Base-by-base conservation (phyloP, 2,888 invertebrate species). In the Saturnia pavonia region DNA sequence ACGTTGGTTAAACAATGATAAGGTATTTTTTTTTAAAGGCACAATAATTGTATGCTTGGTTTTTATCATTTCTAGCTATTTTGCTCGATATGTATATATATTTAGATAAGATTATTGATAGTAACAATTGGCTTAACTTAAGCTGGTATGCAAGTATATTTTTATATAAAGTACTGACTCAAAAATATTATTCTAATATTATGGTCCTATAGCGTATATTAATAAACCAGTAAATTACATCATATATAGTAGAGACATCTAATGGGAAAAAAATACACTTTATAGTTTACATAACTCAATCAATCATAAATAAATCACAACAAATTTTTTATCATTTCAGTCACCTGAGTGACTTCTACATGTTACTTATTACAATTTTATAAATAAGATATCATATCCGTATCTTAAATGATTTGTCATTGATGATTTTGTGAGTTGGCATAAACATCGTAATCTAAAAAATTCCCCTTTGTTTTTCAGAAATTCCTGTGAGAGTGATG, bases 401-500 rank as follows among this genome's bases (percentile, higher is more conserved):
- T 42, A 12, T 42, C 42, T n/a, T 42, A 66, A 42, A 22, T 8
- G 9, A 16, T n/a, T 12, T 16, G 6, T 42, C 40, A 27, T 66
- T n/a, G 8, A 19, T 66, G 4, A 42, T 42, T 6, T 34, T 34
- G 34, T n/a, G 34, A 40, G 14, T 8, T 6, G 25, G 14, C 25
- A 25, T 27, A 25, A 68, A 51, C 14, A 27, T 27, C 19, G 34
- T 68, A 43, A 16, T 67, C 22, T 68, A 51, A 27, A 48, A 22
- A 19, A 22, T 54, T 48, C 54, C 57, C 14, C 4, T 57, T 79
- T 92, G 85, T 88, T 93, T 95, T 95, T 82, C 96, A 97, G 97
- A 95, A 97, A 96, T 92, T 96, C 96, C 91, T 97, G 97, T 94
- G 96, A 96, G 92, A 96, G 96, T 94, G 97, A 98, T 92, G 96